These are phyloP conservation scores for Drosophila kanekoi DNA, from an alignment of 2,888 invertebrate genomes.

Conservation along the genomic window DNA sequence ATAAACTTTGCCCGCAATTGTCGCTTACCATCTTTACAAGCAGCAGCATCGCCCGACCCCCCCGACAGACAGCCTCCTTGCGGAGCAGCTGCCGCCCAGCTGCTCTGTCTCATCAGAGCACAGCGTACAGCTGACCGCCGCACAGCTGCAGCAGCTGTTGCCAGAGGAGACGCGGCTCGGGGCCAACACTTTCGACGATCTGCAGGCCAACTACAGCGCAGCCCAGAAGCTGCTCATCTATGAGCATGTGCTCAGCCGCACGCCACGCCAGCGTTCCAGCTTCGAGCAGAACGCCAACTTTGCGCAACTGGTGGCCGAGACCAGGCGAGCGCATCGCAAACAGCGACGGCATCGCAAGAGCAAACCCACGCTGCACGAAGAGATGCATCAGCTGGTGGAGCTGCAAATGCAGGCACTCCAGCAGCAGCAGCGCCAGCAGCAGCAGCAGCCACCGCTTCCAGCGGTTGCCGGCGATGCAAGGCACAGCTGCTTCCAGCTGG, in stretches of 20 bases:
- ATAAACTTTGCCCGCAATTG: background rate
- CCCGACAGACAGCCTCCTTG: background rate
- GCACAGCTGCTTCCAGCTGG: too few relatives aligned
- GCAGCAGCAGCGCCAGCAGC: constrained; percentile 4
- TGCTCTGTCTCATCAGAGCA: constrained; percentile 16
- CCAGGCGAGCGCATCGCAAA: constrained; percentile 73
- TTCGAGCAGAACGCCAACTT: constrained; percentile 66
- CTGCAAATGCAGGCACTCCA: constrained; percentile 83
- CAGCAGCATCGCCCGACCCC: constrained; percentile 16
- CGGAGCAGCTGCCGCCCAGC: constrained; percentile 22
- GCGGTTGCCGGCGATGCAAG: background rate
- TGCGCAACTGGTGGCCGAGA: constrained; percentile 80
- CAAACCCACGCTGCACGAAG: constrained; percentile 82
- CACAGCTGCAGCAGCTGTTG: constrained; percentile 49
- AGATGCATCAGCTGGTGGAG: constrained; percentile 80
- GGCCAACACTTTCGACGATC: constrained; percentile 68
- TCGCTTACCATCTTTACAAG: background rate
- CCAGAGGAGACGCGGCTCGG: background rate
- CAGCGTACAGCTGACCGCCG: constrained; percentile 31
- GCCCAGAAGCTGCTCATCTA: constrained; percentile 77
- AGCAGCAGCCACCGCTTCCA: background rate
- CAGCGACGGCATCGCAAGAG: constrained; percentile 79
- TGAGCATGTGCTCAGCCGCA: constrained; percentile 70
- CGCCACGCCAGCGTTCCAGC: constrained; percentile 21
- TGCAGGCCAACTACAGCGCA: constrained; percentile 70